phyloP scores from a whole-genome alignment of 2,797 vertebrate genomes.

The Gymnopithys bicolor region DNA sequence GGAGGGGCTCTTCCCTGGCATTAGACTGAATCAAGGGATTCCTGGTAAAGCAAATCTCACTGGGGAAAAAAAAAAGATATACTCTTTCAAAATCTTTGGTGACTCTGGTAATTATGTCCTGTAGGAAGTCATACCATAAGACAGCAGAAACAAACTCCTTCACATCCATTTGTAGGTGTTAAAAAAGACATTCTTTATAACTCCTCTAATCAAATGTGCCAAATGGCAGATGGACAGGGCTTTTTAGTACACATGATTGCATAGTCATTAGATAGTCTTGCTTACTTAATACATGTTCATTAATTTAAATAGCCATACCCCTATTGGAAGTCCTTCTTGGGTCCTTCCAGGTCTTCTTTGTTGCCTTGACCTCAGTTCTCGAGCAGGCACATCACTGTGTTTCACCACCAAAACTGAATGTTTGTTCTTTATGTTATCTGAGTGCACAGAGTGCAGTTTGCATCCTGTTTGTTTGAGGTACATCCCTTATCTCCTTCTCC shows the following conservation, averaged over 20 bases:
- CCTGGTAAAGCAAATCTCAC: background rate
- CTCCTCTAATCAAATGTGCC: background rate
- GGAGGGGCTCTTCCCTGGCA: background rate
- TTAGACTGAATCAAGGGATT: background rate
- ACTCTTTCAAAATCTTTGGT: background rate
- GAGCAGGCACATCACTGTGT: background rate
- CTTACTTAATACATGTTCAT: background rate
- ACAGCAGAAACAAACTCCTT: background rate
- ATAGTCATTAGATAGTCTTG: background rate
- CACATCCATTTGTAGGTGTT: background rate
- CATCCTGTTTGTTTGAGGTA: background rate
- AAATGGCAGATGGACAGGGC: background rate
- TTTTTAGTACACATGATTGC: background rate
- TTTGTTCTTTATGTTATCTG: background rate
- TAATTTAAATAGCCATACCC: background rate
- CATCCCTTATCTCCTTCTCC: background rate
- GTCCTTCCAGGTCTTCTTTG: background rate
- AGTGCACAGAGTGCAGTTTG: background rate
- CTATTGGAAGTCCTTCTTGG: background rate
- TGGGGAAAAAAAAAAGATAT: background rate
- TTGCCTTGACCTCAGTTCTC: background rate
- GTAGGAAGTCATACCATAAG: background rate
- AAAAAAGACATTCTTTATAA: background rate
- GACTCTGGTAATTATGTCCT: background rate
- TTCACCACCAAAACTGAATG: background rate